These are phyloP conservation scores for Clivina fossor DNA, from an alignment of 2,888 invertebrate genomes.

Conservation along the genomic window DNA sequence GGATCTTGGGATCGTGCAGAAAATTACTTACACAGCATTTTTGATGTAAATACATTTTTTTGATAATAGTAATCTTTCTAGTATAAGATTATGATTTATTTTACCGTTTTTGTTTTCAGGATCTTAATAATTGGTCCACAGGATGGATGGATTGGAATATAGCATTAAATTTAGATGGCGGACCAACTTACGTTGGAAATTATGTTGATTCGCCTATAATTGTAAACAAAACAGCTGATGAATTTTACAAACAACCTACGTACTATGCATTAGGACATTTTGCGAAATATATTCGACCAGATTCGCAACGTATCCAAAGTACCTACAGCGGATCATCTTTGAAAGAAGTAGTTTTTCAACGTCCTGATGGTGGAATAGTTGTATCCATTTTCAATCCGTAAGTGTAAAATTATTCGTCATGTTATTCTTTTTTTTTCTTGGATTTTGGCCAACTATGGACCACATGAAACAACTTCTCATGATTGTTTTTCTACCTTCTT, in stretches of 20 bases:
- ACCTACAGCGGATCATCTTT: slow-evolving; percentile 47
- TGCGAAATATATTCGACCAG: slow-evolving; percentile 66
- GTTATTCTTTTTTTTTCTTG: too few relatives aligned
- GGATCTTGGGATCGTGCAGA: slow-evolving; percentile 78
- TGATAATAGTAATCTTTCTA: not conserved
- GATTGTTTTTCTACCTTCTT: too few relatives aligned
- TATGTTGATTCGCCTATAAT: slow-evolving; percentile 76
- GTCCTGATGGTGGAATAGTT: slow-evolving; percentile 54
- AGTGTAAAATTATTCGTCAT: too few relatives aligned
- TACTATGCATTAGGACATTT: slow-evolving; percentile 79
- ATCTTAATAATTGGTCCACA: slow-evolving; percentile 65
- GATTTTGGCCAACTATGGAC: too few relatives aligned
- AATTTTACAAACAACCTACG: slow-evolving; percentile 84
- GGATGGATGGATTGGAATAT: slow-evolving; percentile 91
- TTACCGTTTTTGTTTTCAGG: slow-evolving; percentile 40
- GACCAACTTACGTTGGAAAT: slow-evolving; percentile 76
- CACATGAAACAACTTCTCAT: too few relatives aligned
- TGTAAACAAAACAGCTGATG: slow-evolving; percentile 58
- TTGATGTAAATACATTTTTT: slow-evolving; percentile 55
- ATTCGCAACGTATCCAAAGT: slow-evolving; percentile 51
- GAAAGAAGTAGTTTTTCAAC: slow-evolving; percentile 53
- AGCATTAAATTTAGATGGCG: slow-evolving; percentile 67
- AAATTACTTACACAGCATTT: slow-evolving; percentile 64
- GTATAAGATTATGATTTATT: slow-evolving; percentile 15
- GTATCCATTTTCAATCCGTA: slow-evolving; percentile 58